Evolutionary conservation across 2,888 invertebrate species (phyloP).

Genomic region (Cryptophagus acutangulus): DNA sequence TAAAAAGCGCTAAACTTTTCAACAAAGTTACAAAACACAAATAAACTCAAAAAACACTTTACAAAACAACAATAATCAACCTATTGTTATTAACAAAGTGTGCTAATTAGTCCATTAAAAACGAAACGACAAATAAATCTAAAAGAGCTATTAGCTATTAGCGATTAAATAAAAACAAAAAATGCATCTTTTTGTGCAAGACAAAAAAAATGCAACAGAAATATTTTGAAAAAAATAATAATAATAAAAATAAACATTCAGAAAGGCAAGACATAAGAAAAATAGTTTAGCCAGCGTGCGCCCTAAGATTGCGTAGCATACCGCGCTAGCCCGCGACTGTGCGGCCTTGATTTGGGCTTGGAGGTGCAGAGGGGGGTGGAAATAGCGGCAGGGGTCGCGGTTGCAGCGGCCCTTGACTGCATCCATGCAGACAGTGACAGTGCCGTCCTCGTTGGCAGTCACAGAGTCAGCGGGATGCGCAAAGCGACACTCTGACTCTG

Average conservation of each 20-base stretch:
- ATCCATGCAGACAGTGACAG: slow-evolving; percentile 99
- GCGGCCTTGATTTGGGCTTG: slow-evolving; percentile 98
- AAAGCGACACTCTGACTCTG: slow-evolving; percentile 97
- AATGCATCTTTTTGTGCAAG: too few relatives aligned
- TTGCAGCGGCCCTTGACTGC: slow-evolving; percentile 98
- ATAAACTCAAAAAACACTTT: too few relatives aligned
- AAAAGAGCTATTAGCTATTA: slow-evolving; percentile 32
- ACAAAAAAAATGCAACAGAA: slow-evolving; percentile 1
- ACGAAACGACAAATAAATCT: too few relatives aligned
- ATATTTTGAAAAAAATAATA: slow-evolving; percentile 19
- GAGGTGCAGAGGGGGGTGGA: slow-evolving; percentile 99
- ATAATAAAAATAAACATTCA: slow-evolving; percentile 25
- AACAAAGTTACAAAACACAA: too few relatives aligned
- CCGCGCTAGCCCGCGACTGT: slow-evolving; percentile 89
- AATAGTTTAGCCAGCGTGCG: slow-evolving; percentile 46
- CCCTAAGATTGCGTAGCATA: slow-evolving; percentile 66
- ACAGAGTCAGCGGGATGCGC: slow-evolving; percentile 97
- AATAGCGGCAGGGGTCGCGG: slow-evolving; percentile 99
- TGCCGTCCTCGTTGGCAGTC: slow-evolving; percentile 95
- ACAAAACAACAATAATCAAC: too few relatives aligned
- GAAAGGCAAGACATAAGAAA: slow-evolving; percentile 28
- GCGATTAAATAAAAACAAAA: too few relatives aligned
- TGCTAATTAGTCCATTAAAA: too few relatives aligned
- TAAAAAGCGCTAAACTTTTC: too few relatives aligned
- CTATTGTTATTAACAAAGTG: too few relatives aligned